Percentiles rank a stretch among this genome's conserved stretches.
Evolutionary conservation across 2,797 vertebrate genomes (phyloP).

Genomic region (Etheostoma perlongum): DNA sequence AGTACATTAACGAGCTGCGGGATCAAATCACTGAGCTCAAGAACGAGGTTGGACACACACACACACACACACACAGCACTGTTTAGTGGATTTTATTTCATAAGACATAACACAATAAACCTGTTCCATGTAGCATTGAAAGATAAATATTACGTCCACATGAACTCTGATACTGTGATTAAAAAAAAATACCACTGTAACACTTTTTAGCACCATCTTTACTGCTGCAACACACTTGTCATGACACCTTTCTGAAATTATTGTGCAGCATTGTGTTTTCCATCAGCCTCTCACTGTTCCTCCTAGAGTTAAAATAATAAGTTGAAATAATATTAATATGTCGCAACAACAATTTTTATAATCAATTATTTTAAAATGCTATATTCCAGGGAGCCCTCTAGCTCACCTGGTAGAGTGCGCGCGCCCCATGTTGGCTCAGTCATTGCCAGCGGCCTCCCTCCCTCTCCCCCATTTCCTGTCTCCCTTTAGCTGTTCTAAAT

Average conservation of each 20-base stretch:
- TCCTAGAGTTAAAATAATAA: too few species aligned
- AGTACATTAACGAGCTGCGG: constrained; percentile 94
- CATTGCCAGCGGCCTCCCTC: too few species aligned
- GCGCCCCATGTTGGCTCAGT: too few species aligned
- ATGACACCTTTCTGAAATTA: neutral
- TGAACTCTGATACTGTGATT: neutral
- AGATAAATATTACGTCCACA: neutral
- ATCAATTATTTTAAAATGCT: too few species aligned
- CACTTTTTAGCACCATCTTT: neutral
- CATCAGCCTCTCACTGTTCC: too few species aligned
- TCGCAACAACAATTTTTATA: too few species aligned
- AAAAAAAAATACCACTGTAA: neutral
- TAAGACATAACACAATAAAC: neutral
- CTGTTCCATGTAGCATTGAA: neutral
- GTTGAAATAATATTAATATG: too few species aligned
- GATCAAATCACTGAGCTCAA: constrained; percentile 95
- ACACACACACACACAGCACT: neutral
- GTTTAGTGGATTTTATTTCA: neutral
- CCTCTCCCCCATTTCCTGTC: too few species aligned
- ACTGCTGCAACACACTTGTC: neutral
- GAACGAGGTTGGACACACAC: constrained; percentile 86
- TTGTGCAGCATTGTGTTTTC: neutral
- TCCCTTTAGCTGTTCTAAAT: too few species aligned
- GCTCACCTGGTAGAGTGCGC: too few species aligned
- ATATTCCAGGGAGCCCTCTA: too few species aligned